Conservation (phyloP, 1,140 invertebrate genomes). For the Bursaphelenchus mucronatus region DNA sequence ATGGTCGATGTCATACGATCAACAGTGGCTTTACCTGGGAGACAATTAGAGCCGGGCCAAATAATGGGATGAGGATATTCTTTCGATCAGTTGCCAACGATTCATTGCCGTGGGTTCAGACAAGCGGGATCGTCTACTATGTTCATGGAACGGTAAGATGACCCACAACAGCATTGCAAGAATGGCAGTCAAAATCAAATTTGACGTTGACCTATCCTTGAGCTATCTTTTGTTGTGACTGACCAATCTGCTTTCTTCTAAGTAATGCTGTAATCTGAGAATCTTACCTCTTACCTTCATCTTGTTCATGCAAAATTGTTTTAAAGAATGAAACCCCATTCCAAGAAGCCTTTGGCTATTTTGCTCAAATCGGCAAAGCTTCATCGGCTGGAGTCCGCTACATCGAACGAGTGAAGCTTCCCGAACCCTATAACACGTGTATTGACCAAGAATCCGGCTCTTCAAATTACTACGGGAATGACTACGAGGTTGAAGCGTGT, state of each 20-base stretch:
- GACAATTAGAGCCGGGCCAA: slow-evolving; percentile 14
- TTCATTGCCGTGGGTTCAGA: slow-evolving; percentile 22
- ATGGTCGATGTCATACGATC: slow-evolving; percentile 16
- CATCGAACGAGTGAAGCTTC: slow-evolving; percentile 1
- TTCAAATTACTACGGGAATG: slow-evolving; percentile 16
- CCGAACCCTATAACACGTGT: slow-evolving; percentile 21
- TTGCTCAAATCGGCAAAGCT: slow-evolving; percentile 5
- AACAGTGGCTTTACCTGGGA: slow-evolving; percentile 4
- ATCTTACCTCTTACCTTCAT: background rate
- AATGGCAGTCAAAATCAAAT: too few species aligned
- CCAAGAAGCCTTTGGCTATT: slow-evolving; percentile 20
- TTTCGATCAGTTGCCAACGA: slow-evolving; percentile 10
- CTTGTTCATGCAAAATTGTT: background rate
- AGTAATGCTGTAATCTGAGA: too few species aligned
- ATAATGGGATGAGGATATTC: slow-evolving; percentile 21
- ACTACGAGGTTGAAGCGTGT: slow-evolving; percentile 18
- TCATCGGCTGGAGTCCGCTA: slow-evolving; percentile 14
- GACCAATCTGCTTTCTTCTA: too few species aligned
- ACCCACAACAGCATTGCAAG: too few species aligned
- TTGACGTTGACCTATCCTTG: too few species aligned
- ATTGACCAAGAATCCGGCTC: background rate
- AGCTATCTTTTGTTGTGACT: too few species aligned
- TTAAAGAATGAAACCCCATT: slow-evolving; percentile 24
- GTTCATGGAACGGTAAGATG: slow-evolving; percentile 15
- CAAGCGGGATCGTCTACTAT: slow-evolving; percentile 12